A percentile compares a stretch with the other conserved stretches of the same genome.
These are phyloP conservation scores for Chaetogeoica ovagalla DNA, from an alignment of 2,888 invertebrate genomes.

Conservation along the genomic window DNA sequence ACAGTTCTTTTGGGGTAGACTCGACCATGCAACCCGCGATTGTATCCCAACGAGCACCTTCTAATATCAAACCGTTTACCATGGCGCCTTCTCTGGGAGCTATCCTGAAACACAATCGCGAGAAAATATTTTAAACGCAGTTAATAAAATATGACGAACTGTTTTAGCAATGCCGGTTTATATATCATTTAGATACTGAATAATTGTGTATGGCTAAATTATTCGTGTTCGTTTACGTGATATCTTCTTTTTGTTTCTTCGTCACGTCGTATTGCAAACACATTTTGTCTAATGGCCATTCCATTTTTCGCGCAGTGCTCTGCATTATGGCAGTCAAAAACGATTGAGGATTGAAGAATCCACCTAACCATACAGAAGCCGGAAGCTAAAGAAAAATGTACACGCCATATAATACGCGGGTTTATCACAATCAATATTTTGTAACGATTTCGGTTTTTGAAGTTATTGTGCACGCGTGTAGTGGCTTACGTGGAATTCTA, in stretches of 20 bases:
- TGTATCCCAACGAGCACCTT: conserved; percentile 92
- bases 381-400: conserved; percentile 66
- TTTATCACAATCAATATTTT: background rate
- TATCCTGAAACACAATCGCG: conserved; percentile 61
- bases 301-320: conserved; percentile 92
- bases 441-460: background rate
- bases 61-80: conserved; percentile 86
- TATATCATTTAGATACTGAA: too few relatives aligned
- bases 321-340: conserved; percentile 97
- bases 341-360: conserved; percentile 96
- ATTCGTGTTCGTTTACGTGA: conserved; percentile 64
- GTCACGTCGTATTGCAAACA: conserved; percentile 93
- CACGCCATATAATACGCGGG: background rate
- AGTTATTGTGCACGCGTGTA: background rate
- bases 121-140: background rate
- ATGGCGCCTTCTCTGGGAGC: conserved; percentile 90
- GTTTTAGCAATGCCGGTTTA: background rate
- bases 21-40: conserved; percentile 77
- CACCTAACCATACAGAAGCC: conserved; percentile 87
- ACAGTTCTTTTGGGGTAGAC: conserved; percentile 84
- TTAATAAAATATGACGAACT: background rate
- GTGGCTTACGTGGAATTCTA: conserved; percentile 72
- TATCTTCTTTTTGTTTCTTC: conserved; percentile 82
- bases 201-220: too few relatives aligned
- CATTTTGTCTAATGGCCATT: conserved; percentile 96